A percentile compares a stretch with the other conserved stretches of the same genome.
Conservation (phyloP, 2,888 invertebrate species). For the Rugalucina vietnamica region DNA sequence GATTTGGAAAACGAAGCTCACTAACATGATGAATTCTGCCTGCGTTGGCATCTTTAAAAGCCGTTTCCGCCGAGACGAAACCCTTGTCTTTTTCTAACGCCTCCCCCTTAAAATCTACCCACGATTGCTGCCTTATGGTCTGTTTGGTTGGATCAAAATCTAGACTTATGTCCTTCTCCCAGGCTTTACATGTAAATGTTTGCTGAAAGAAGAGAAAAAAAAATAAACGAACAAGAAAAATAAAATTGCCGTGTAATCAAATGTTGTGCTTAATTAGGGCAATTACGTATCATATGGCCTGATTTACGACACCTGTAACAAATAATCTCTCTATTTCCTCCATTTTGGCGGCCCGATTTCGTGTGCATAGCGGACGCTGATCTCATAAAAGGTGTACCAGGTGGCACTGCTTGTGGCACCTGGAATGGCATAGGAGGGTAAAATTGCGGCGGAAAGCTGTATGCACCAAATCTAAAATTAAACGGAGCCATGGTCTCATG, state of each 20-base stretch:
- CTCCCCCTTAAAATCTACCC: background rate
- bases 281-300: background rate
- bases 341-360: background rate
- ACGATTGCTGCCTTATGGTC: background rate
- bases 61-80: background rate
- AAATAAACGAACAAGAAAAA: background rate
- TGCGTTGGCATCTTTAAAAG: background rate
- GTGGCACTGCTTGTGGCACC: background rate
- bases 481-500: background rate
- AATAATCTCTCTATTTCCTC: background rate
- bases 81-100: background rate
- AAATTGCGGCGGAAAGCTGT: background rate
- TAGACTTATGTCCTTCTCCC: background rate
- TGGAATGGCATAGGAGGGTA: background rate
- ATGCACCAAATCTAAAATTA: background rate
- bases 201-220: background rate
- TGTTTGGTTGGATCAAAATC: background rate
- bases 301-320: background rate
- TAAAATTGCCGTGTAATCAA: background rate
- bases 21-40: background rate
- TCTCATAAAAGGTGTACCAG: background rate
- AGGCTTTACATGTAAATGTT: background rate
- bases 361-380: background rate
- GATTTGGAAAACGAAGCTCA: background rate
- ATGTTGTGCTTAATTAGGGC: background rate